Evolutionary conservation across 2,888 invertebrate species (phyloP).

Genomic region (Sicus ferrugineus): DNA sequence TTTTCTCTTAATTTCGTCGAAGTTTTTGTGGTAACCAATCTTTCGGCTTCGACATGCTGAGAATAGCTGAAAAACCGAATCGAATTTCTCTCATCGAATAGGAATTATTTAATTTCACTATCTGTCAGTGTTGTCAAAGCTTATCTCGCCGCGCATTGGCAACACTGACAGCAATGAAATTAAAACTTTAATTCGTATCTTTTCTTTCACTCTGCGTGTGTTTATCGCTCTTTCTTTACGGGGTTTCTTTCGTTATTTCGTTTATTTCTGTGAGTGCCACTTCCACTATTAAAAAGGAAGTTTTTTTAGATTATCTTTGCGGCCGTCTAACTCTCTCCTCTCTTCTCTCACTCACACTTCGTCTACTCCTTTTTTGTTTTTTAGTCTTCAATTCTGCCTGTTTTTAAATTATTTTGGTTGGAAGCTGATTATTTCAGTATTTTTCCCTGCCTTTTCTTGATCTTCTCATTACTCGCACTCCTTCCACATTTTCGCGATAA

Average conservation of each 20-base stretch:
- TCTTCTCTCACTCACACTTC: background rate
- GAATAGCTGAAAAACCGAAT: too few species aligned
- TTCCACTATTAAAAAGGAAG: too few species aligned
- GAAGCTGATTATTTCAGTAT: background rate
- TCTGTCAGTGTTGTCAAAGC: too few species aligned
- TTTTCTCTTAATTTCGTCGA: too few species aligned
- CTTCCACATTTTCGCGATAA: background rate
- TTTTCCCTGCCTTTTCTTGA: background rate
- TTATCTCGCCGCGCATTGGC: constrained; percentile 29
- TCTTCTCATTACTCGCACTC: background rate
- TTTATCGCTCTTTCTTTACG: background rate
- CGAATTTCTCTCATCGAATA: too few species aligned
- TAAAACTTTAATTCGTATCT: constrained; percentile 28
- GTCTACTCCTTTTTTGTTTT: background rate
- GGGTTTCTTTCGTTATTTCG: too few species aligned
- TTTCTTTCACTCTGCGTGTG: constrained; percentile 6
- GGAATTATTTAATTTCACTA: too few species aligned
- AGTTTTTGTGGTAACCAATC: too few species aligned
- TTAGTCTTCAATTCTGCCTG: background rate
- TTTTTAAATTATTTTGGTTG: background rate
- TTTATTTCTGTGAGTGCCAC: too few species aligned
- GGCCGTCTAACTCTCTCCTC: too few species aligned
- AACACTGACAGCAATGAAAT: constrained; percentile 31
- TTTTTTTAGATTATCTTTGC: too few species aligned
- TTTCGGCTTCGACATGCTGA: too few species aligned